phyloP scores from a whole-genome alignment of 53 echinoderm and acorn worm genomes.

The Echinarachnius parma region DNA sequence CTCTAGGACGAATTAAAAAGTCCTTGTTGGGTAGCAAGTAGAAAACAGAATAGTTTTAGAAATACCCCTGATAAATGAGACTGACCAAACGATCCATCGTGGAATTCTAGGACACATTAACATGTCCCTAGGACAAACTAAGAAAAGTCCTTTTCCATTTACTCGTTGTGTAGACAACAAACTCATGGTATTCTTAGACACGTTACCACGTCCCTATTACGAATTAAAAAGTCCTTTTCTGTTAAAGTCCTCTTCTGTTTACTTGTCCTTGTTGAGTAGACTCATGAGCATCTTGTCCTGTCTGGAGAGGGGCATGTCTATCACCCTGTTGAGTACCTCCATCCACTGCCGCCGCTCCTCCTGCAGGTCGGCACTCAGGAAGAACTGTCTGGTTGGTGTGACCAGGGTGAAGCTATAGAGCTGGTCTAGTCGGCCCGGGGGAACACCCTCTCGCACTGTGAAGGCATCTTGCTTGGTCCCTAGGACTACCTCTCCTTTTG shows the following conservation, averaged over 20 bases:
- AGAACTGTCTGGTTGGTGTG: constrained; percentile 92
- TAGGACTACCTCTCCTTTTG: constrained; percentile 72
- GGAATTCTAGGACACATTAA: too few relatives aligned
- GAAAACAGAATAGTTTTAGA: too few relatives aligned
- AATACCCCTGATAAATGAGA: too few relatives aligned
- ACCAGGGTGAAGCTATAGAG: constrained; percentile 84
- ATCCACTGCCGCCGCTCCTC: constrained; percentile 87
- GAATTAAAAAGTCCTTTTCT: too few relatives aligned
- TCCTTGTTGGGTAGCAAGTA: too few relatives aligned
- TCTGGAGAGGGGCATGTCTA: constrained; percentile 56
- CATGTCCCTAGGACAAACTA: too few relatives aligned
- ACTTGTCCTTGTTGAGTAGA: constrained; percentile 21
- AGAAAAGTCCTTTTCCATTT: too few relatives aligned
- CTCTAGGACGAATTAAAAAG: too few relatives aligned
- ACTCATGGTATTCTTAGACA: too few relatives aligned
- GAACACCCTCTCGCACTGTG: constrained; percentile 79
- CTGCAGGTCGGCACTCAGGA: constrained; percentile 81
- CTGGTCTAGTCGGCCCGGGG: constrained; percentile 81
- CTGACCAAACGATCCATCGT: too few relatives aligned
- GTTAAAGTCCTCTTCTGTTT: constrained; percentile 5
- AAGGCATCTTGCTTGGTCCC: constrained; percentile 67
- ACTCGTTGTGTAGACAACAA: too few relatives aligned
- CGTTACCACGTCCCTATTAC: too few relatives aligned
- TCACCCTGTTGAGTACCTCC: constrained; percentile 57
- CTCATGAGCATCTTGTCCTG: constrained; percentile 43